Evolutionary conservation across 2,797 vertebrate species (phyloP).

Genomic region (Emys orbicularis): DNA sequence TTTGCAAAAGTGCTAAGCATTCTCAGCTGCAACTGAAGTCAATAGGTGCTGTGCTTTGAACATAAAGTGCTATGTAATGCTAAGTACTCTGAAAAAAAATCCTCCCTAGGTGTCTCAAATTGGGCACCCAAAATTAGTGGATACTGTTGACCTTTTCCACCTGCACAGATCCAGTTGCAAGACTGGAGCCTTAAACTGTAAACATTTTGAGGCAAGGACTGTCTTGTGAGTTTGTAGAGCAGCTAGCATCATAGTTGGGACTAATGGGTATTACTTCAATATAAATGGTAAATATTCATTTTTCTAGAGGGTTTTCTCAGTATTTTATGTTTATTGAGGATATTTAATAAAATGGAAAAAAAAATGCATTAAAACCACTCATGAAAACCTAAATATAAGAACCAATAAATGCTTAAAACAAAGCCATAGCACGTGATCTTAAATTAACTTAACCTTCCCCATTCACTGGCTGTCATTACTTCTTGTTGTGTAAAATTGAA

Average conservation of each 20-base stretch:
- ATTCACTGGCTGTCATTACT: neutral
- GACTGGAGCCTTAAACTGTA: neutral
- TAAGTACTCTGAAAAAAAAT: neutral
- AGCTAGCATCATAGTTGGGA: neutral
- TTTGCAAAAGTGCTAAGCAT: neutral
- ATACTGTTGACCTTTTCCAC: neutral
- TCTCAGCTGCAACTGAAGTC: neutral
- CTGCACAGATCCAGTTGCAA: neutral
- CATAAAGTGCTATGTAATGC: neutral
- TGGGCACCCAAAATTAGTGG: neutral
- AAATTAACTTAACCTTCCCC: slow-evolving; percentile 26
- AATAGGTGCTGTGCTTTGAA: neutral
- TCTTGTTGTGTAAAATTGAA: slow-evolving; percentile 8
- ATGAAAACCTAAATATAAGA: slow-evolving; percentile 48
- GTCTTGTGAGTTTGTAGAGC: neutral
- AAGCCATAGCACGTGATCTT: slow-evolving; percentile 11
- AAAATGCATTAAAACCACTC: slow-evolving; percentile 19
- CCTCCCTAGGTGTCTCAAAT: neutral
- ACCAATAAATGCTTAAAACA: neutral
- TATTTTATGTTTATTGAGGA: neutral
- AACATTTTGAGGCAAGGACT: neutral
- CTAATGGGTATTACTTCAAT: neutral
- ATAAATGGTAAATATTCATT: neutral
- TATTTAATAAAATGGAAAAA: slow-evolving; percentile 36
- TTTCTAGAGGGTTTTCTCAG: neutral